phyloP scores from a whole-genome alignment of 1,140 invertebrate genomes.

The Drosophila santomea region DNA sequence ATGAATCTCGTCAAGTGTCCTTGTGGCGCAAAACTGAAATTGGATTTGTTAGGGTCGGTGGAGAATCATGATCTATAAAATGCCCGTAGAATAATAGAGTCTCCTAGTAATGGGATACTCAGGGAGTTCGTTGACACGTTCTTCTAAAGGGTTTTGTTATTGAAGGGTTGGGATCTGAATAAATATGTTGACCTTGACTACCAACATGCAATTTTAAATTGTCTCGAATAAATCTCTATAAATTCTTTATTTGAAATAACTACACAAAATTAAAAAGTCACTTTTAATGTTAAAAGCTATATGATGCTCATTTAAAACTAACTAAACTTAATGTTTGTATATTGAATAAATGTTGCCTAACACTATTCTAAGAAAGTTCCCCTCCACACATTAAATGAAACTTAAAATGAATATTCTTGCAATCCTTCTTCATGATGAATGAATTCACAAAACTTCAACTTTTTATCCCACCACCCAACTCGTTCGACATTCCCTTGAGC shows the following conservation, averaged over 20 bases:
- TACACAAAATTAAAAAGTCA: too few relatives aligned
- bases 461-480: neutral
- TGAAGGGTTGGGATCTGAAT: neutral
- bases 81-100: conserved; percentile 7
- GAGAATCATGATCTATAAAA: conserved; percentile 37
- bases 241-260: too few relatives aligned
- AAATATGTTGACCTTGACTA: neutral
- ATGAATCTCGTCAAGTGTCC: conserved; percentile 28
- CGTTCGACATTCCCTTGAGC: conserved; percentile 3
- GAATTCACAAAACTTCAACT: neutral
- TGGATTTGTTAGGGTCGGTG: conserved; percentile 18
- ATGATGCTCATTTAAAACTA: too few relatives aligned
- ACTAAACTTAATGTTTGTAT: too few relatives aligned
- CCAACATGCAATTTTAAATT: neutral
- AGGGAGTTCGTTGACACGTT: conserved; percentile 16
- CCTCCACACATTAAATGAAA: too few relatives aligned
- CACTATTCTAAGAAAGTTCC: too few relatives aligned
- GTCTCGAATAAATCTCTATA: too few relatives aligned
- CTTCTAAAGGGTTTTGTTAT: neutral
- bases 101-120: conserved; percentile 10
- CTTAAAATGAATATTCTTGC: neutral
- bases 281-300: too few relatives aligned
- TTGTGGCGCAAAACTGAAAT: conserved; percentile 30
- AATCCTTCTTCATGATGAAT: conserved; percentile 5
- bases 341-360: too few relatives aligned